Base-by-base conservation (phyloP, 2,113 vertebrate genomes). In the Boulengerochromis microlepis region DNA sequence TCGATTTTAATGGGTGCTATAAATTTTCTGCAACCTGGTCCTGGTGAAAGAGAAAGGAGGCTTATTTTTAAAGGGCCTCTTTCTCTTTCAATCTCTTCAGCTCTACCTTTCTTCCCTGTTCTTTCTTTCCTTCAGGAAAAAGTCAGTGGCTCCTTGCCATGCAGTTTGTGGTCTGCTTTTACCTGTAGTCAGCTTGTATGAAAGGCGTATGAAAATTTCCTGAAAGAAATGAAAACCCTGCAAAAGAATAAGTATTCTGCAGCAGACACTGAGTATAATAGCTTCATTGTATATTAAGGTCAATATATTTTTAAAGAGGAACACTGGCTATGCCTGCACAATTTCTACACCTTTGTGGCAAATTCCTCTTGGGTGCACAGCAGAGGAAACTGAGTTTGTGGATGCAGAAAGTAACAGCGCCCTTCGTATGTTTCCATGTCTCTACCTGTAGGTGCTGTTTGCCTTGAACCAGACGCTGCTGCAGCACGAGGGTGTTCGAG, bases 401-500 rank as follows among this genome's bases (percentile, higher is more conserved):
- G 66, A 86, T 76, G 53, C 57, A 82, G 59, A 89, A 83, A 56
- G 15, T 91, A 86, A 91, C 53, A 59, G 71, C 31, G 2, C 38
- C 45, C 33, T 66, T 81, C 29, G 26, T 53, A n/a, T 89, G 45
- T 89, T n/a, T 85, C 22, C 24, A 9, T 87, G 42, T 90, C 24
- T 80, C 64, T 83, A 42, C 22, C 35, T 83, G 59, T 92, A 97
- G 97, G 97, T 98, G 90, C 93, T 98, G 90, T 98, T 98, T 96
- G 97, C 98, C 89, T 95, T 98, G 96, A 98, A 98, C 94, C 98
- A 98, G 96, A 98, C 97, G 10, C 95, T 97, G 89, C 96, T 98
- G 88, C 97, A 97, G 95, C 97, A 98, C 84, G 97, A 98, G 88
- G 97, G 97, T 19, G 96, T 98, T 15, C 88, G 97, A 84, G 97